phyloP scores from a whole-genome alignment of 2,888 invertebrate genomes.

The Drosophila anomalata region DNA sequence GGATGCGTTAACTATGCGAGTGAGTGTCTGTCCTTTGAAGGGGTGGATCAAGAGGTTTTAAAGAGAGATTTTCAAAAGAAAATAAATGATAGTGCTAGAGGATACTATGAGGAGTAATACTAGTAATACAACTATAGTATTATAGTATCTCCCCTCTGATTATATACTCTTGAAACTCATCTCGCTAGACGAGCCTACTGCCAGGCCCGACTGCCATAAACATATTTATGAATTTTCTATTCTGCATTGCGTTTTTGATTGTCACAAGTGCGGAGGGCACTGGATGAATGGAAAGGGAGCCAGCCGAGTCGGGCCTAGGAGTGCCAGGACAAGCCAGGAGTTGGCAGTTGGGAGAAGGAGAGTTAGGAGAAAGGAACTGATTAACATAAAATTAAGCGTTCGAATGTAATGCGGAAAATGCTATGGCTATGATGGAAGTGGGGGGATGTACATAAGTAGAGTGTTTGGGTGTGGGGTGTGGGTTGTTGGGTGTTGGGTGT shows the following conservation, averaged over 20 bases:
- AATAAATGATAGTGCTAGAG: no score
- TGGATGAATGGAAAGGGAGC: slow-evolving; percentile 32
- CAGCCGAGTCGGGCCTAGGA: neutral
- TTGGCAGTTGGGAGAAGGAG: neutral
- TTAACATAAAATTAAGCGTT: slow-evolving; percentile 56
- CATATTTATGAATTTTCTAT: slow-evolving; percentile 59
- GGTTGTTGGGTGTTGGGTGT: neutral
- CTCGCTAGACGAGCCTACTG: slow-evolving; percentile 15
- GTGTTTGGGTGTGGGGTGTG: neutral
- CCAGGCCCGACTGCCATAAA: slow-evolving; percentile 28
- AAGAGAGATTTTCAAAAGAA: neutral
- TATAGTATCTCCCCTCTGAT: no score
- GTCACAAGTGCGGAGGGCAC: slow-evolving; percentile 26
- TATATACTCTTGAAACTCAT: neutral
- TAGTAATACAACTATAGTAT: no score
- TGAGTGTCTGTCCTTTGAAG: neutral
- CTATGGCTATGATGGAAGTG: neutral
- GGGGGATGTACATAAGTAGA: neutral
- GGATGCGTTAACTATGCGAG: slow-evolving; percentile 40
- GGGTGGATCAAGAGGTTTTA: slow-evolving; percentile 17
- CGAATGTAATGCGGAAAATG: slow-evolving; percentile 46
- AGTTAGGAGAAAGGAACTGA: slow-evolving; percentile 27
- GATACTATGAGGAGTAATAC: no score
- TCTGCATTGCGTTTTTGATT: slow-evolving; percentile 48
- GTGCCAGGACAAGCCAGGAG: neutral